Conservation (phyloP, 2,113 vertebrate species). For the Dasyprocta punctata region DNA sequence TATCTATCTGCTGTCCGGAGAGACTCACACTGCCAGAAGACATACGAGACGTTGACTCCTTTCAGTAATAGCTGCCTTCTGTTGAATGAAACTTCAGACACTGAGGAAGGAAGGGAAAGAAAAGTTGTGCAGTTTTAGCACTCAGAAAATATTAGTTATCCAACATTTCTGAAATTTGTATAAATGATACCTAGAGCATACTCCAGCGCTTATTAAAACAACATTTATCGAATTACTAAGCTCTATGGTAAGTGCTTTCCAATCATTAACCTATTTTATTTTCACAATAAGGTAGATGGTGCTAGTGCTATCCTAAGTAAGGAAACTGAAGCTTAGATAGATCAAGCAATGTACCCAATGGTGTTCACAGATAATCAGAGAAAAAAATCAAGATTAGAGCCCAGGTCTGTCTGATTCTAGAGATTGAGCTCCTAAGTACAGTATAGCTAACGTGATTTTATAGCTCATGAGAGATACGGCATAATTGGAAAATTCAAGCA, state of each 20-base stretch:
- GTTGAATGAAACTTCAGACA: neutral
- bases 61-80: neutral
- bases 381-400: neutral
- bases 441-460: neutral
- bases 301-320: neutral
- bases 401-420: neutral
- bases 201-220: neutral
- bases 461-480: neutral
- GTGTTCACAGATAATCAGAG: neutral
- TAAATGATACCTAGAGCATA: neutral
- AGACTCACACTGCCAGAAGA: slow-evolving; percentile 10
- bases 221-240: neutral
- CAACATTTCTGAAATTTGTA: neutral
- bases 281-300: neutral
- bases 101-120: neutral
- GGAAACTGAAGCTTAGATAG: neutral
- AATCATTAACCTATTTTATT: neutral
- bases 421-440: neutral
- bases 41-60: neutral
- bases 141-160: neutral
- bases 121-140: neutral
- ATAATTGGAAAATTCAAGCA: neutral
- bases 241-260: neutral
- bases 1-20: slow-evolving; percentile 24
- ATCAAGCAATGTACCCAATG: neutral